Conservation (phyloP, 2,797 vertebrate species). For the Spatula versicolor region DNA sequence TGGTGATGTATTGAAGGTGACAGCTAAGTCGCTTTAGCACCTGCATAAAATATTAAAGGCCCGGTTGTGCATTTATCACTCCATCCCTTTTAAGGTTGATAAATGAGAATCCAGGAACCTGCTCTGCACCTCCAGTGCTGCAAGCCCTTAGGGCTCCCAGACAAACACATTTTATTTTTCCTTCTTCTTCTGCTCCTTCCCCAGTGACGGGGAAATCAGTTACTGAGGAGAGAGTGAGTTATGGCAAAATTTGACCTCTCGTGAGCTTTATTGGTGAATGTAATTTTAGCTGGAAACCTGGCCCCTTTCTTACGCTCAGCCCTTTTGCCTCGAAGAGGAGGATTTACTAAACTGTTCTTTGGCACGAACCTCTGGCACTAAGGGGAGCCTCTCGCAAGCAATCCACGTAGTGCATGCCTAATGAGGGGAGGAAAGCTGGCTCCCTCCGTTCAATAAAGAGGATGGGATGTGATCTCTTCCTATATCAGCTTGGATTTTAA, state of each 20-base stretch:
- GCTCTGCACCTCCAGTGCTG: constrained; percentile 79
- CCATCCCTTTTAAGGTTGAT: constrained; percentile 86
- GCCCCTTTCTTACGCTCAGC: constrained; percentile 80
- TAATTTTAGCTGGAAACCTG: constrained; percentile 90
- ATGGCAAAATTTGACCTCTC: constrained; percentile 83
- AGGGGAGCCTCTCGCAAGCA: constrained; percentile 13
- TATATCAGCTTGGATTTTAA: constrained; percentile 59
- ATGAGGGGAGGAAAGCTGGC: constrained; percentile 37
- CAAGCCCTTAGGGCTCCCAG: constrained; percentile 80
- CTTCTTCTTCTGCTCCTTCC: constrained; percentile 70
- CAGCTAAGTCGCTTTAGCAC: constrained; percentile 82
- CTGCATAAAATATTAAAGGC: constrained; percentile 86
- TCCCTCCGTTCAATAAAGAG: constrained; percentile 24
- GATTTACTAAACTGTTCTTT: constrained; percentile 76
- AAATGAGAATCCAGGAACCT: constrained; percentile 85
- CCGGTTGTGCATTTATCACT: constrained; percentile 86
- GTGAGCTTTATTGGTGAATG: constrained; percentile 85
- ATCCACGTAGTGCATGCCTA: constrained; percentile 25
- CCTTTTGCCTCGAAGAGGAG: constrained; percentile 77
- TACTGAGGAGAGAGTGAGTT: constrained; percentile 81
- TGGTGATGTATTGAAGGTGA: constrained; percentile 84
- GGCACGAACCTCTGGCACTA: constrained; percentile 53
- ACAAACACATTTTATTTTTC: constrained; percentile 83
- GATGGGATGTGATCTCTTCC: constrained; percentile 47
- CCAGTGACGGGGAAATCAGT: constrained; percentile 77